Evolutionary conservation across 2,797 vertebrate species (phyloP).

Genomic region (Nannoperca australis): DNA sequence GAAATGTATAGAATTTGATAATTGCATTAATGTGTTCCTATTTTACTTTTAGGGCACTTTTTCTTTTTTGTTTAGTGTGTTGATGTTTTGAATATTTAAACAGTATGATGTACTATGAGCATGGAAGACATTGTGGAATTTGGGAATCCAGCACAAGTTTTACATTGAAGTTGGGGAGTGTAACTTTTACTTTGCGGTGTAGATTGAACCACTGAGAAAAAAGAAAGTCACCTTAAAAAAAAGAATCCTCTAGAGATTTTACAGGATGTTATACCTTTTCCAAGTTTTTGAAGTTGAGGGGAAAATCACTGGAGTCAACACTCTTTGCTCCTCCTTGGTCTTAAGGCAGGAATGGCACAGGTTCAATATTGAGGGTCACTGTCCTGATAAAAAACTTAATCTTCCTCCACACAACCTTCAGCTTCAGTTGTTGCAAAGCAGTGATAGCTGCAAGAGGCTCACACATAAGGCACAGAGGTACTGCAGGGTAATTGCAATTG

Average conservation of each 20-base stretch:
- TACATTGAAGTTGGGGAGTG: neutral
- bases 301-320: neutral
- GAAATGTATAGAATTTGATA: too few species aligned
- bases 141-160: neutral
- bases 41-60: neutral
- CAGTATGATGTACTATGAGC: neutral
- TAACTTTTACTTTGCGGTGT: neutral
- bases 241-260: neutral
- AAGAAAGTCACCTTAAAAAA: neutral
- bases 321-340: neutral
- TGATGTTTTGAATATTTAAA: neutral
- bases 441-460: neutral
- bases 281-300: slow-evolving; percentile 6
- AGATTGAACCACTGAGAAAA: slow-evolving; percentile 8
- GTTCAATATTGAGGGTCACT: slow-evolving; percentile 4
- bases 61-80: too few species aligned
- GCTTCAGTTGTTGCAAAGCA: slow-evolving; percentile 6
- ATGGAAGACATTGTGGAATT: neutral
- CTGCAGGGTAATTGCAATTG: neutral
- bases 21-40: neutral
- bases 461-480: neutral
- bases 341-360: slow-evolving; percentile 1
- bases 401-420: neutral
- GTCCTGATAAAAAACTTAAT: slow-evolving; percentile 5
- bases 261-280: slow-evolving; percentile 3